Conservation (phyloP, 2,797 vertebrate genomes). For the Peromyscus aztecus region DNA sequence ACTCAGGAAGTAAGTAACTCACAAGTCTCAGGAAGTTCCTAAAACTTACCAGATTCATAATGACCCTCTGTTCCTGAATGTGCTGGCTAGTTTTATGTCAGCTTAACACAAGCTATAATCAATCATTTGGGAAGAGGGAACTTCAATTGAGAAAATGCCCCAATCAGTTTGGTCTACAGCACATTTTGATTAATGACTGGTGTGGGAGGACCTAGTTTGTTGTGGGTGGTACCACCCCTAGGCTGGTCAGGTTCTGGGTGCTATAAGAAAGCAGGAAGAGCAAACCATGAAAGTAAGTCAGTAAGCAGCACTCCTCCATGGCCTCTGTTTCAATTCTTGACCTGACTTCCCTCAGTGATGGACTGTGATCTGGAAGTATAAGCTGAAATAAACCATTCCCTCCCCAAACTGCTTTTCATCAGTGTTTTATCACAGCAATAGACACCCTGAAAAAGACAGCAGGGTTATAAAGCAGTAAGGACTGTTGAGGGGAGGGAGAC, state of each 20-base stretch:
- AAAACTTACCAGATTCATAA: not conserved
- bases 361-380: not conserved
- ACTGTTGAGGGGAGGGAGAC: not conserved
- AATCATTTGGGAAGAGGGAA: not conserved
- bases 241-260: not conserved
- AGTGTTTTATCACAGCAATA: not conserved
- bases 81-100: not conserved
- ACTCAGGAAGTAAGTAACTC: not conserved
- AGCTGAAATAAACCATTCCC: not conserved
- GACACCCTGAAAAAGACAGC: not conserved
- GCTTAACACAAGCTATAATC: not conserved
- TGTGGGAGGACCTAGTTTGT: not conserved
- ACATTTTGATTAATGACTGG: not conserved
- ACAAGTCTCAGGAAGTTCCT: not conserved
- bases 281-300: not conserved
- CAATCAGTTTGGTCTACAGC: not conserved
- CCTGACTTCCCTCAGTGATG: not conserved
- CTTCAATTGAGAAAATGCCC: not conserved
- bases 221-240: not conserved
- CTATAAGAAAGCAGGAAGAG: not conserved
- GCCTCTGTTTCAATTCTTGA: not conserved
- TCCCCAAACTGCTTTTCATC: not conserved
- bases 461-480: not conserved
- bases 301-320: not conserved
- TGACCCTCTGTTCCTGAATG: not conserved